phyloP scores from a whole-genome alignment of 2,797 vertebrate species.

The Artibeus jamaicensis region DNA sequence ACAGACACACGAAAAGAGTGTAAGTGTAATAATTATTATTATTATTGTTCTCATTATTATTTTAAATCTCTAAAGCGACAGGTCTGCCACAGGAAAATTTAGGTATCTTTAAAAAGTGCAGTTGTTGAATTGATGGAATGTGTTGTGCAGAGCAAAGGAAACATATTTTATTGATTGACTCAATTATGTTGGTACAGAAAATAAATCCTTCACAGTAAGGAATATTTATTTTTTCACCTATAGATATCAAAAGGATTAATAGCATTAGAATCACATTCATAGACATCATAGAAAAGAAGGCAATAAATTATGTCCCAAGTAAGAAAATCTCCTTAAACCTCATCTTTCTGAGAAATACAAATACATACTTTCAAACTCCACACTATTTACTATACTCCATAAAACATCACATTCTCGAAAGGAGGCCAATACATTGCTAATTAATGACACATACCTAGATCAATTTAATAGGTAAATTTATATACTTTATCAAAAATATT shows the following conservation, averaged over 20 bases:
- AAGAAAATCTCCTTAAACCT: background rate
- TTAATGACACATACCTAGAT: background rate
- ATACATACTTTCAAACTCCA: background rate
- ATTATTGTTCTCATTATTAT: background rate
- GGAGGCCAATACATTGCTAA: background rate
- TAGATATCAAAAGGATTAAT: background rate
- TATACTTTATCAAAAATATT: background rate
- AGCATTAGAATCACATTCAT: background rate
- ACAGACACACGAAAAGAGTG: background rate
- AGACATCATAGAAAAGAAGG: background rate
- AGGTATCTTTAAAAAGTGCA: background rate
- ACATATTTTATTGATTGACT: conserved; percentile 47
- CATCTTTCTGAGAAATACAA: background rate
- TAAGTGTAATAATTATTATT: background rate
- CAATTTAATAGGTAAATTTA: background rate
- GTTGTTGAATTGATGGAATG: conserved; percentile 41
- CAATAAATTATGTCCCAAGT: background rate
- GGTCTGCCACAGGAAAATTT: background rate
- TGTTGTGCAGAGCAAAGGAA: background rate
- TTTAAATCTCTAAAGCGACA: conserved; percentile 28
- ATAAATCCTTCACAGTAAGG: conserved; percentile 54
- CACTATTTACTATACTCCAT: background rate
- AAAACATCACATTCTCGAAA: background rate
- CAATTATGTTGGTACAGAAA: background rate
- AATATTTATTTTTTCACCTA: conserved; percentile 45